Percentiles rank a stretch among this genome's conserved stretches.
phyloP scores from a whole-genome alignment of 2,888 invertebrate genomes.

The Heliconius sara region DNA sequence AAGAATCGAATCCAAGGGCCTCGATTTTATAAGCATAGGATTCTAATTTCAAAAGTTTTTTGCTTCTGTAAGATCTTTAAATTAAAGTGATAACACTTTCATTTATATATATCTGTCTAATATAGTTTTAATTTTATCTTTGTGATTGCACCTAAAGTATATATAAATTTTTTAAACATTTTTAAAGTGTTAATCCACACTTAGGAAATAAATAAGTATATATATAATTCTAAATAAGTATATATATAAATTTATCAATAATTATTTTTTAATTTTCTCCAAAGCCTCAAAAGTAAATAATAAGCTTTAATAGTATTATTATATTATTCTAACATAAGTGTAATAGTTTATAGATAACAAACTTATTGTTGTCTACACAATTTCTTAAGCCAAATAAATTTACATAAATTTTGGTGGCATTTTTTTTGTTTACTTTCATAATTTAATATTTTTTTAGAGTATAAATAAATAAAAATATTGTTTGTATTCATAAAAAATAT shows the following conservation, averaged over 20 bases:
- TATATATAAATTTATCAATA: neutral
- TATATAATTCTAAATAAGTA: too few relatives aligned
- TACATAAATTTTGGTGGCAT: neutral
- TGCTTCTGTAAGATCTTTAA: neutral
- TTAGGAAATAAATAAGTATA: too few relatives aligned
- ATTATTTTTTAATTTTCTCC: neutral
- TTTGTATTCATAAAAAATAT: neutral
- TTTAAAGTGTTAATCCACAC: too few relatives aligned
- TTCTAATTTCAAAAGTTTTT: neutral
- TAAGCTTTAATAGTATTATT: neutral
- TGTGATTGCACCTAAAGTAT: neutral
- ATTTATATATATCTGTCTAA: neutral
- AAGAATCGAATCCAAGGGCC: too few relatives aligned
- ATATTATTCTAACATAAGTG: neutral
- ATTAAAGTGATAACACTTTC: neutral
- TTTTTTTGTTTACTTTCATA: neutral
- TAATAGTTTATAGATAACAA: neutral
- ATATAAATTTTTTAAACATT: neutral
- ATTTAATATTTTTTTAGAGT: neutral
- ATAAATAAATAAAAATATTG: neutral
- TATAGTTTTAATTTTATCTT: neutral
- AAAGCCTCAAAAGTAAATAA: neutral
- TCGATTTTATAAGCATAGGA: too few relatives aligned
- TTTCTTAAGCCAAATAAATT: constrained; percentile 5
- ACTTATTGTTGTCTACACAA: neutral